Conservation (phyloP, 2,888 invertebrate species). For the Synergus umbraculus region DNA sequence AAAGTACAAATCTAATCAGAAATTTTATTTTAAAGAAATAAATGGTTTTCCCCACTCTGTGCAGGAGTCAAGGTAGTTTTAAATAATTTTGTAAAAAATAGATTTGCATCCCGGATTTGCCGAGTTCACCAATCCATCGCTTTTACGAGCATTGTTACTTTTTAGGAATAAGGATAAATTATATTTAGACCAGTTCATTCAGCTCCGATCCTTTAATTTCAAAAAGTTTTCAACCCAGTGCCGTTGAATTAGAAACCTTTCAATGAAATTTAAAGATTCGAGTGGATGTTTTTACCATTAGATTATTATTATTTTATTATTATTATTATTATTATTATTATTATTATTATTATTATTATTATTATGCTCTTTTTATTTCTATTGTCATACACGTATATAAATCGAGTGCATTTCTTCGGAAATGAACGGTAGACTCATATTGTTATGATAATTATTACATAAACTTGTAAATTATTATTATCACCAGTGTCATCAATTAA, state of each 20-base stretch:
- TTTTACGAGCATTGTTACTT: constrained; percentile 27
- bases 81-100: background rate
- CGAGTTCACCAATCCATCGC: constrained; percentile 30
- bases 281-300: background rate
- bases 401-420: background rate
- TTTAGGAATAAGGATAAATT: constrained; percentile 26
- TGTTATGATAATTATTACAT: constrained; percentile 20
- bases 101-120: constrained; percentile 21
- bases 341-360: too few species aligned
- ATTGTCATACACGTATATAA: background rate
- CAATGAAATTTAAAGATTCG: background rate
- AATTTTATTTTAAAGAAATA: too few species aligned
- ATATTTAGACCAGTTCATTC: background rate
- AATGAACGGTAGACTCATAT: constrained; percentile 11
- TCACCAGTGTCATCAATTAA: background rate
- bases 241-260: background rate
- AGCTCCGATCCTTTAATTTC: background rate
- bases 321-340: too few species aligned
- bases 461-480: constrained; percentile 9
- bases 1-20: too few species aligned
- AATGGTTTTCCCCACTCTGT: too few species aligned
- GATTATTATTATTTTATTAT: background rate
- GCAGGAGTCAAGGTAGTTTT: background rate
- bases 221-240: background rate
- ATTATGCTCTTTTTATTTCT: background rate